Conservation (phyloP, 2,888 invertebrate species). For the Mechanitis messenoides region DNA sequence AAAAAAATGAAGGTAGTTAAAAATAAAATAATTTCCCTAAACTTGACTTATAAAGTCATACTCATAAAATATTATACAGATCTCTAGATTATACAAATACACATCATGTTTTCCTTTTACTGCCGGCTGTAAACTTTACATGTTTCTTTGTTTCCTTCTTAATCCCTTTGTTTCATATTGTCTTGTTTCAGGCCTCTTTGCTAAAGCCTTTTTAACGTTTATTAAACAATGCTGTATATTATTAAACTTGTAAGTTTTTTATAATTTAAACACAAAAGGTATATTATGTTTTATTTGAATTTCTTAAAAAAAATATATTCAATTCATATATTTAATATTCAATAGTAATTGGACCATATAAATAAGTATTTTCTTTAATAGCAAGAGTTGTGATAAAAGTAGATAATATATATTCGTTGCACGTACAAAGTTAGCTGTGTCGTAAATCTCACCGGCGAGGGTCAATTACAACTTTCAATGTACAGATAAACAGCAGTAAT, state of each 20-base stretch:
- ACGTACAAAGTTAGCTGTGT: constrained; percentile 1
- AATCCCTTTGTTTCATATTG: constrained; percentile 9
- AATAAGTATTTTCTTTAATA: too few relatives aligned
- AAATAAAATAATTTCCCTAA: background rate
- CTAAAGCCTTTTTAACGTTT: background rate
- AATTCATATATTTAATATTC: too few relatives aligned
- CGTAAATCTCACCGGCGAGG: constrained; percentile 5
- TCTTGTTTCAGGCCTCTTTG: constrained; percentile 5
- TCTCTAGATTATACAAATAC: constrained; percentile 9
- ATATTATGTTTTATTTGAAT: too few relatives aligned
- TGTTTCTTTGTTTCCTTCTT: constrained; percentile 9
- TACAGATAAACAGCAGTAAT: background rate
- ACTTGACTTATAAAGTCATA: background rate
- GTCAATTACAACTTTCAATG: constrained; percentile 1
- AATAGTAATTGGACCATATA: too few relatives aligned
- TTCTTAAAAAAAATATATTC: too few relatives aligned
- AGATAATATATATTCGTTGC: background rate
- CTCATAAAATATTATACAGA: constrained; percentile 1
- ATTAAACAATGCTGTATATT: background rate
- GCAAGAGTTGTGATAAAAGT: background rate
- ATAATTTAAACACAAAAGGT: too few relatives aligned
- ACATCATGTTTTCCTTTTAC: constrained; percentile 14
- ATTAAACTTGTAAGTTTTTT: too few relatives aligned
- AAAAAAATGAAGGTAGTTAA: too few relatives aligned
- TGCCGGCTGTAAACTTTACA: constrained; percentile 14